phyloP scores from a whole-genome alignment of 2,888 invertebrate genomes.

The Seladonia tumulorum region DNA sequence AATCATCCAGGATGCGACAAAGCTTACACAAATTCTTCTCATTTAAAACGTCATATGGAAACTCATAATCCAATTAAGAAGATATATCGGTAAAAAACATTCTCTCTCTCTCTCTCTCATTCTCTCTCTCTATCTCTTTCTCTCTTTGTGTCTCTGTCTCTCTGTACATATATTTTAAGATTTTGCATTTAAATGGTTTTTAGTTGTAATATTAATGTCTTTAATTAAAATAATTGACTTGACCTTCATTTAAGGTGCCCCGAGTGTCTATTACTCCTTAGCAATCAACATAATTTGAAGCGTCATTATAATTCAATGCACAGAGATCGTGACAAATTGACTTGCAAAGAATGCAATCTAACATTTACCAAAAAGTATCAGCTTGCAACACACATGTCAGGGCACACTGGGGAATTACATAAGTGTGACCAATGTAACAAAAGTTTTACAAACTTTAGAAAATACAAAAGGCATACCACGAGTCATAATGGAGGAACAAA shows the following conservation, averaged over 20 bases:
- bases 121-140: too few species aligned
- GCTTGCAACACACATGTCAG: slow-evolving; percentile 86
- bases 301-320: slow-evolving; percentile 86
- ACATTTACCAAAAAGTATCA: slow-evolving; percentile 87
- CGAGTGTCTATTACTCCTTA: slow-evolving; percentile 85
- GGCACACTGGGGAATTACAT: slow-evolving; percentile 84
- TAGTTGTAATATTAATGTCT: neutral
- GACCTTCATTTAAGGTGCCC: slow-evolving; percentile 72
- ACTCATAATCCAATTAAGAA: slow-evolving; percentile 84
- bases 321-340: slow-evolving; percentile 80
- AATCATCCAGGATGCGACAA: slow-evolving; percentile 86
- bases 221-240: slow-evolving; percentile 18
- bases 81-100: slow-evolving; percentile 67
- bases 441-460: slow-evolving; percentile 84
- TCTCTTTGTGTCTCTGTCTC: neutral
- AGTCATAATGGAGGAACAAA: slow-evolving; percentile 78
- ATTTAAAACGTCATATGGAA: slow-evolving; percentile 87
- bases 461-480: slow-evolving; percentile 85
- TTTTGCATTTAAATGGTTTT: slow-evolving; percentile 8
- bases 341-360: slow-evolving; percentile 85
- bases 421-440: slow-evolving; percentile 86
- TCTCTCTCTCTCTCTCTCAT: neutral
- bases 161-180: neutral
- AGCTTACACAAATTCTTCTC: slow-evolving; percentile 87
- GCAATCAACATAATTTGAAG: slow-evolving; percentile 86